A percentile compares a stretch with the other conserved stretches of the same genome.
These are phyloP conservation scores for Clarias macrocephalus DNA, from an alignment of 2,113 vertebrate genomes.

Conservation along the genomic window DNA sequence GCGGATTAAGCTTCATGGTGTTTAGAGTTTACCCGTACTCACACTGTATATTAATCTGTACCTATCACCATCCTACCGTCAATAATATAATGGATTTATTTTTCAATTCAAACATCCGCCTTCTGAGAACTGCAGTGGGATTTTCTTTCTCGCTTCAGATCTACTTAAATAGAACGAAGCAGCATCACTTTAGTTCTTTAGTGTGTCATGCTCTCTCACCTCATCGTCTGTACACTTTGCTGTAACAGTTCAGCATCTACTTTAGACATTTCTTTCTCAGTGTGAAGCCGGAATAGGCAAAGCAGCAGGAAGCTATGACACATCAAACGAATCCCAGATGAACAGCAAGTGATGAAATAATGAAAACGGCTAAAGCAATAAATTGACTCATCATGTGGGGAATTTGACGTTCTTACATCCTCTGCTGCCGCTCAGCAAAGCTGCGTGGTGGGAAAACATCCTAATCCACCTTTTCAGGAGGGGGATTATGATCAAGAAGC, in stretches of 20 bases:
- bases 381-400: constrained; percentile 74
- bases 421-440: constrained; percentile 61
- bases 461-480: constrained; percentile 63
- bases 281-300: constrained; percentile 51
- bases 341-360: background rate
- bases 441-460: constrained; percentile 63
- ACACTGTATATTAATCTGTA: background rate
- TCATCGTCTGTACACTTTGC: background rate
- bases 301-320: constrained; percentile 64
- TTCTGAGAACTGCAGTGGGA: background rate
- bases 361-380: constrained; percentile 39
- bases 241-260: background rate
- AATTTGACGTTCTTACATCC: constrained; percentile 65
- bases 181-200: background rate
- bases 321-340: constrained; percentile 73
- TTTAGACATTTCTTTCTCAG: background rate
- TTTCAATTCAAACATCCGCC: background rate
- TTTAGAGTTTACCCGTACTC: background rate
- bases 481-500: constrained; percentile 60
- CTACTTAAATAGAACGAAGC: background rate
- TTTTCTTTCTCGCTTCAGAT: background rate
- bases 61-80: background rate
- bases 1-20: no score
- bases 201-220: background rate
- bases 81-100: no score